phyloP scores from a whole-genome alignment of 2,888 invertebrate genomes.

The Microctonus hyperodae region DNA sequence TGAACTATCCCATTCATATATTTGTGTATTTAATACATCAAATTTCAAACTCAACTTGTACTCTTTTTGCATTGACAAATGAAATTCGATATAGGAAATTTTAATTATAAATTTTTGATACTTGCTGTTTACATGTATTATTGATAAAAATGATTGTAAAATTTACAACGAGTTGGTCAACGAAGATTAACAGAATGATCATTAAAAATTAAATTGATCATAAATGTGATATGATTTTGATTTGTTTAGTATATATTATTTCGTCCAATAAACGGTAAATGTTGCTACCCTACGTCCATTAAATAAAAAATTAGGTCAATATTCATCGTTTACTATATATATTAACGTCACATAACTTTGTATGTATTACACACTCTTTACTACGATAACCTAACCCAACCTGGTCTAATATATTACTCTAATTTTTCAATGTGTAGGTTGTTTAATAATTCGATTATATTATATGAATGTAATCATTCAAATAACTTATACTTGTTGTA shows the following conservation, averaged over 20 bases:
- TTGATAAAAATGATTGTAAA: background rate
- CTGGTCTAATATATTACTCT: background rate
- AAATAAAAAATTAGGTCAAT: constrained; percentile 41
- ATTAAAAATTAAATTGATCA: constrained; percentile 18
- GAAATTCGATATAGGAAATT: no score
- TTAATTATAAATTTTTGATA: no score
- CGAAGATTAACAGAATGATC: constrained; percentile 34
- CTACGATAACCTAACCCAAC: background rate
- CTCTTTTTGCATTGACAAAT: no score
- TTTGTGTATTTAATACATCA: constrained; percentile 6
- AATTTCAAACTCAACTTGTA: background rate
- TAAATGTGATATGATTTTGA: constrained; percentile 32
- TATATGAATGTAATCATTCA: background rate
- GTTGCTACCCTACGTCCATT: constrained; percentile 33
- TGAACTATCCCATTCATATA: constrained; percentile 7
- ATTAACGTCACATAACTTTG: constrained; percentile 32
- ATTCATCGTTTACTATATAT: background rate
- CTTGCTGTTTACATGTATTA: background rate
- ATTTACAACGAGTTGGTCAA: constrained; percentile 11
- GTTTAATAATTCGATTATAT: background rate
- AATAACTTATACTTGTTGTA: background rate
- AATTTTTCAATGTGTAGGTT: background rate
- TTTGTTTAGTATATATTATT: constrained; percentile 39
- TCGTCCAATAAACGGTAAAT: constrained; percentile 35
- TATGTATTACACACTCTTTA: background rate